Evolutionary conservation across 2,113 vertebrate genomes (phyloP).

Genomic region (Philantomba maxwellii): DNA sequence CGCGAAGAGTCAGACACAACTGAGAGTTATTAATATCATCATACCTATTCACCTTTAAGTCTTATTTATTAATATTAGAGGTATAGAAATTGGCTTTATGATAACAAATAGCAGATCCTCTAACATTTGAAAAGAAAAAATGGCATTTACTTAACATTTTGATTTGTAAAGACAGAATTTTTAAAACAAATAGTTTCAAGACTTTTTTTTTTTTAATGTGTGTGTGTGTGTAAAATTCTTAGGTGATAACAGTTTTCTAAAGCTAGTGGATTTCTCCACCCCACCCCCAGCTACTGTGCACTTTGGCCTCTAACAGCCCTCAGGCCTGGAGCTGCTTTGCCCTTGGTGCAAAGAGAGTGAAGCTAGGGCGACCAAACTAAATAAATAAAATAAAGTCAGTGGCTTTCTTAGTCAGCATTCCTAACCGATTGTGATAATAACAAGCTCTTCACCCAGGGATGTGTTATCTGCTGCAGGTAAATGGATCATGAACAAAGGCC

Average conservation of each 20-base stretch:
- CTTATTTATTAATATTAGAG: not conserved
- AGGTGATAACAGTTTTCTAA: not conserved
- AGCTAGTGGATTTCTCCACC: not conserved
- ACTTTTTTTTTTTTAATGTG: not conserved
- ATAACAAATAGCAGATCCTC: not conserved
- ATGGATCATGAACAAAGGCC: not conserved
- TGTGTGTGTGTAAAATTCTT: not conserved
- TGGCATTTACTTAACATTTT: not conserved
- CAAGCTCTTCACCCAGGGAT: not conserved
- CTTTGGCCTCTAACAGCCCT: not conserved
- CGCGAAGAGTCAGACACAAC: rapidly evolving
- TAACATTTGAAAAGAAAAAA: not conserved
- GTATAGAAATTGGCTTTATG: not conserved
- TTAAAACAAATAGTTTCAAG: not conserved
- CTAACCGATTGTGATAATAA: not conserved
- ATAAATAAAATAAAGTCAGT: not conserved
- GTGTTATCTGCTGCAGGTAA: not conserved
- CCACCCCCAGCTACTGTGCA: not conserved
- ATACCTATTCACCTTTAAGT: not conserved
- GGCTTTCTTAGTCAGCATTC: not conserved
- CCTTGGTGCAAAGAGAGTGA: not conserved
- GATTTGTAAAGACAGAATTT: not conserved
- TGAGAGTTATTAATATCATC: not conserved
- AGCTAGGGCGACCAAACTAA: not conserved
- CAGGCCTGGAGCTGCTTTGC: not conserved